Base-by-base conservation (phyloP, 2,888 invertebrate species). In the Drosophila algonquin region DNA sequence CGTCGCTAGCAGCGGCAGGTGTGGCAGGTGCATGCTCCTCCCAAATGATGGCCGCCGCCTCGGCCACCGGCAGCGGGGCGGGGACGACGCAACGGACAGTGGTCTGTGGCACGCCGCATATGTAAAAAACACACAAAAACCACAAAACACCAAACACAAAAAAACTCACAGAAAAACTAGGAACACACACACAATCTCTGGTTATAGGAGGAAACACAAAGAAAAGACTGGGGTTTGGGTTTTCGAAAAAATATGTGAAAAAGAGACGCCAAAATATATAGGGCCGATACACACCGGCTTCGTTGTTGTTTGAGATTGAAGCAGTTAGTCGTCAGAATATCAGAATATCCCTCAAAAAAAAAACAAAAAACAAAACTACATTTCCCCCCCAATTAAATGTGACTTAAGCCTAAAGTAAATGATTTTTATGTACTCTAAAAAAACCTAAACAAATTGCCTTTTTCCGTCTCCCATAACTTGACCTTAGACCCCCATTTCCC, bases 41-140 rank as follows among this genome's bases (percentile, higher is more conserved):
- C 12, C 89, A 87, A 63, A 76, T 90, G 69, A 79, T 85, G 79
- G 88, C 90, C 1, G 87, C 85, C n/a, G 81, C 88, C 50, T 83
- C 87, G 47, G 82, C 82, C 65, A 76, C 88, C 75, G 89, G 82
- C 67, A 83, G 79, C 75, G 74, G 81, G 12, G 80, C 84, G 73
- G 78, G 79, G 77, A 77, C 81, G 68, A 78, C 78, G 76, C 90
- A 90, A 70, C 90, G 91, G 76, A 81, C 90, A 44, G 90, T 92
- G 52, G 90, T 92, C 73, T 92, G 92, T 76, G 92, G 92, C 73
- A 92, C 92, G 78, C 91, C 92, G 84, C 92, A 92, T 75, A 92
- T 92, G 91, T 92, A 92, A 92, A 74, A 63, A 77, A 80, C 32
- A 32, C 3, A 40, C 27, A 57, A 21, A 21, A 21, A 21, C 21